Evolutionary conservation across 2,797 vertebrate genomes (phyloP), one percentile per base, ranked within the genome.

Genomic region (Capromys pilorides): DNA sequence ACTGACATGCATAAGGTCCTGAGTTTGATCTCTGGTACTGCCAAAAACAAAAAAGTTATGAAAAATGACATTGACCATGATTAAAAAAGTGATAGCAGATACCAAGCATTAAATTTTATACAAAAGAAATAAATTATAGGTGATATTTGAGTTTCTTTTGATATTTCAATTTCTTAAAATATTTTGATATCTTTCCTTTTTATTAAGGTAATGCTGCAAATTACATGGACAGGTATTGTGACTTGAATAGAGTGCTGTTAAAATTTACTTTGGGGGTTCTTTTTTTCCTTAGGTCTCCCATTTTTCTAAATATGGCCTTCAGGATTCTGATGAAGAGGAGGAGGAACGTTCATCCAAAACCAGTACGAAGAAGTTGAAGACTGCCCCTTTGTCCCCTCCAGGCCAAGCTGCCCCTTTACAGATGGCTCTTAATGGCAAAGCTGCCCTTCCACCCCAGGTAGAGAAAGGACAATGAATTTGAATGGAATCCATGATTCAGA

Each of bases 291-390:
- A 99, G 99, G 99, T 99, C 28, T 97, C 98, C 45, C 99, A 99
- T 86, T 99, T 99, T 90, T 99, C 99, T 67, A 99, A 99, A 93
- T 99, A 99, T 0, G 99, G 99, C 67, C 98, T 99, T n/a, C 99
- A 99, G 94, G 99, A 99, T 94, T 99, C 99, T 0, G 99, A 99
- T 24, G 99, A 99, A 91, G 99, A 99, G 0, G 99, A 99, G 1
- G 99, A 99, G 0, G 98, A 98, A 3, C 97, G 95, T 33, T 98
- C 98, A 0, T 98, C 98, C 0, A 99, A 99, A 97, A 97, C 96
- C 0, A 99, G 99, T 88, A 94, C 98, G 0, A 99, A 99, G 98
- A 99, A 99, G 97, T 93, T 99, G 93, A 99, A 99, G 98, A 99
- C 98, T 0, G 96, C 98, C 0, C 96, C 98, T 62, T 94, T 98